phyloP scores from a whole-genome alignment of 2,888 invertebrate species.

The Polia nebulosa region DNA sequence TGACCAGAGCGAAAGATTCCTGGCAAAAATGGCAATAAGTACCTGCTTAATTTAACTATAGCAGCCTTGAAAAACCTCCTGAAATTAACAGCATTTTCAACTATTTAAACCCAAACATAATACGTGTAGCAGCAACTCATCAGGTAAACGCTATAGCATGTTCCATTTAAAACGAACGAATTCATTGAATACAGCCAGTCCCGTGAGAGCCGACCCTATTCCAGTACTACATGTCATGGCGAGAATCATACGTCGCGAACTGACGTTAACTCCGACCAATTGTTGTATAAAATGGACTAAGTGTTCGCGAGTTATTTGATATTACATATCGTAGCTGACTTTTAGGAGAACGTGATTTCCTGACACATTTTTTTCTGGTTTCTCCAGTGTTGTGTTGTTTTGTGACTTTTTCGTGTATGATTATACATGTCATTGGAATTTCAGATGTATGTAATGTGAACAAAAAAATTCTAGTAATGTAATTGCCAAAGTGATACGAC shows the following conservation, averaged over 20 bases:
- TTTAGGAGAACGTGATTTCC: slow-evolving; percentile 25
- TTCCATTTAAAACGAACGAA: slow-evolving; percentile 53
- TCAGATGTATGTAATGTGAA: neutral
- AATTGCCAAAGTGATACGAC: too few species aligned
- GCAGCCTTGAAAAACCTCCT: neutral
- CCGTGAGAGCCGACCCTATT: slow-evolving; percentile 54
- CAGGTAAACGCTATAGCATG: slow-evolving; percentile 22
- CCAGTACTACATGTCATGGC: slow-evolving; percentile 44
- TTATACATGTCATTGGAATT: neutral
- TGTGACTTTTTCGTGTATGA: neutral
- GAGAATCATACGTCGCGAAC: slow-evolving; percentile 51
- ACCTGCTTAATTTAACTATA: too few species aligned
- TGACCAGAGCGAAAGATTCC: too few species aligned
- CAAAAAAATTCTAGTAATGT: neutral
- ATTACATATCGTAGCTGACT: slow-evolving; percentile 16
- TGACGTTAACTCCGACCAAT: slow-evolving; percentile 55
- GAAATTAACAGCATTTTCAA: neutral
- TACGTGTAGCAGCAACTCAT: slow-evolving; percentile 5
- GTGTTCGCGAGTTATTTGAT: slow-evolving; percentile 22
- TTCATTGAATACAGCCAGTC: slow-evolving; percentile 53
- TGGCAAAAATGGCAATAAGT: too few species aligned
- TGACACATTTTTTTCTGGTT: slow-evolving; percentile 3
- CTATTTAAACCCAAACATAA: neutral
- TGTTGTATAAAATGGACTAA: slow-evolving; percentile 43
- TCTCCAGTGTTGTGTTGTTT: slow-evolving; percentile 8